phyloP scores from a whole-genome alignment of 2,888 invertebrate genomes.

The Hedychridium roseum region DNA sequence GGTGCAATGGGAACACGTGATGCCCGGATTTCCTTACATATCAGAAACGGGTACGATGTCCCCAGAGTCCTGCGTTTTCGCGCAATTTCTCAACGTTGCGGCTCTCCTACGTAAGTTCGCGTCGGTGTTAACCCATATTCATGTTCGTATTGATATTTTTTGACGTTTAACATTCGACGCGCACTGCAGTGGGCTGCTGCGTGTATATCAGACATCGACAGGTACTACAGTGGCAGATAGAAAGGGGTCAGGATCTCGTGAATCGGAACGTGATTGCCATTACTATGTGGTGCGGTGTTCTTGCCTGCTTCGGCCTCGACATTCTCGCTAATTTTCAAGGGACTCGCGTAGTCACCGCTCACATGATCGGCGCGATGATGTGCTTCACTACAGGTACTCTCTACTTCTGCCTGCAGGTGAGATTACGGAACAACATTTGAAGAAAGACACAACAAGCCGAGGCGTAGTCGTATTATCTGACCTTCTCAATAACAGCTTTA shows the following conservation, averaged over 20 bases:
- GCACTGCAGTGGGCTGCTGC: conserved; percentile 63
- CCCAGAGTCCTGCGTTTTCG: conserved; percentile 73
- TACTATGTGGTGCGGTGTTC: conserved; percentile 64
- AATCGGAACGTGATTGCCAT: conserved; percentile 31
- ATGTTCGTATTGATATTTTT: no score
- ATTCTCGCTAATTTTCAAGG: conserved; percentile 73
- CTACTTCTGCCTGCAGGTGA: conserved; percentile 68
- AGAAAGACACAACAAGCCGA: no score
- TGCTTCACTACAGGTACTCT: conserved; percentile 68
- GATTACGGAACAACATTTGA: no score
- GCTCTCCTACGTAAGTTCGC: conserved; percentile 64
- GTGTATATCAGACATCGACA: conserved; percentile 69
- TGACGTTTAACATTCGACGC: no score
- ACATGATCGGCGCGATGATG: conserved; percentile 68
- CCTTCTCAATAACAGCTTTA: neutral
- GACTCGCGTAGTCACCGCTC: conserved; percentile 66
- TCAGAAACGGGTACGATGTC: conserved; percentile 69
- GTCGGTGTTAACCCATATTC: conserved; percentile 2
- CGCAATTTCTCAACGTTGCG: conserved; percentile 69
- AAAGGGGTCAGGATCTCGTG: conserved; percentile 41
- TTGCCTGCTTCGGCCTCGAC: conserved; percentile 67
- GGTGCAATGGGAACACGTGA: conserved; percentile 65
- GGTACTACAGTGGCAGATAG: conserved; percentile 58
- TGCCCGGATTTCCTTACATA: conserved; percentile 68
- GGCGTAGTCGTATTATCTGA: neutral